phyloP scores from a whole-genome alignment of 2,113 vertebrate genomes.

The Psittacus erithacus region DNA sequence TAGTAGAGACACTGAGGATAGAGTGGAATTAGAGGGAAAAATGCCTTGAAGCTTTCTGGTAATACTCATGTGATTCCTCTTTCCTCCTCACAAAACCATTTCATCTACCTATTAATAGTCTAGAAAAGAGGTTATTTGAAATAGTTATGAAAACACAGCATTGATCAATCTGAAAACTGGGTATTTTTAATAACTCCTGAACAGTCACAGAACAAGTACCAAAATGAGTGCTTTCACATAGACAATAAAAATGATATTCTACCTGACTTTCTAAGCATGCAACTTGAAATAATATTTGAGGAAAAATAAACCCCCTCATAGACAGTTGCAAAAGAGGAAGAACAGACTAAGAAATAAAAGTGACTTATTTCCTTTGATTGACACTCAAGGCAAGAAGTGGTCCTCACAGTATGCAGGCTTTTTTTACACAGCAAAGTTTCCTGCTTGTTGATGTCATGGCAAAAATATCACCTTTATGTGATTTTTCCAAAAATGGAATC shows the following conservation, averaged over 20 bases:
- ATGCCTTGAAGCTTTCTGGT: neutral
- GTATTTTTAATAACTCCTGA: neutral
- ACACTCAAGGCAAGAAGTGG: neutral
- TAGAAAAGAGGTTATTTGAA: neutral
- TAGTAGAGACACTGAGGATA: neutral
- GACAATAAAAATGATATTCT: neutral
- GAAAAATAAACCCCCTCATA: neutral
- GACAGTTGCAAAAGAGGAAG: neutral
- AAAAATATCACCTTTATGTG: neutral
- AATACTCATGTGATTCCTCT: neutral
- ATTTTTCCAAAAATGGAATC: neutral
- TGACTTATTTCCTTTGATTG: neutral
- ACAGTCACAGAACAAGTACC: neutral
- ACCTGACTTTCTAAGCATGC: neutral
- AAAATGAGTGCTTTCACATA: neutral
- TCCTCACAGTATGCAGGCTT: fast-evolving
- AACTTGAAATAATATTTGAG: neutral
- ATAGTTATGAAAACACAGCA: neutral
- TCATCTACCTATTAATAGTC: neutral
- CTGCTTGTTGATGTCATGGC: neutral
- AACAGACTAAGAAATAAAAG: neutral
- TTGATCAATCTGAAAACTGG: neutral
- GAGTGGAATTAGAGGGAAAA: neutral
- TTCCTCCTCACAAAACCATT: neutral
- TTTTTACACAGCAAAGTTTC: neutral